Conservation (phyloP, 2,888 invertebrate genomes). For the Zaprionus lineosus region DNA sequence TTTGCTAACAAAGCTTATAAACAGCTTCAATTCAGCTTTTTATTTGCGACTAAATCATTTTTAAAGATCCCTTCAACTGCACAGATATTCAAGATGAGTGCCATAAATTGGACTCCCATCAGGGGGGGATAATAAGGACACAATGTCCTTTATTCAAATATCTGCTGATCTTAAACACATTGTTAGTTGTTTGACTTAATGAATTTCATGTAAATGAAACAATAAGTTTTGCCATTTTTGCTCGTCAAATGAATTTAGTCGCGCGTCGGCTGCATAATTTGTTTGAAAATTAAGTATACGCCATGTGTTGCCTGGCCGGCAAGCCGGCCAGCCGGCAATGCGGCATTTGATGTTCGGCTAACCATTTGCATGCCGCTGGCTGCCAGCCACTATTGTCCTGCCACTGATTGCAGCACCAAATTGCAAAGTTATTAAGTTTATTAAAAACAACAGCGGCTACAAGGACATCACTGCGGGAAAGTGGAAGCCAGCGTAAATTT, state of each 20-base stretch:
- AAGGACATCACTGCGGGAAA: constrained; percentile 50
- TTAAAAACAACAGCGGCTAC: constrained; percentile 62
- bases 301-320: constrained; percentile 57
- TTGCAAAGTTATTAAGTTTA: constrained; percentile 74
- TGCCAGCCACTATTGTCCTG: constrained; percentile 35
- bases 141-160: no score
- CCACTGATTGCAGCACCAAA: constrained; percentile 69
- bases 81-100: no score
- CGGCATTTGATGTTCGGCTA: constrained; percentile 20
- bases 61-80: constrained; percentile 12
- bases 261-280: constrained; percentile 60
- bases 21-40: constrained; percentile 30
- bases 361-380: constrained; percentile 56
- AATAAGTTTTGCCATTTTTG: constrained; percentile 27
- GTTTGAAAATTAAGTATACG: constrained; percentile 55
- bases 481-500: constrained; percentile 50
- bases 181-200: background rate
- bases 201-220: constrained; percentile 23
- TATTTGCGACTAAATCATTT: constrained; percentile 11
- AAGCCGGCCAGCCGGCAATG: no score
- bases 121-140: no score
- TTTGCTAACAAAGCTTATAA: no score
- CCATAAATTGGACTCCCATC: no score
- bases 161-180: no score
- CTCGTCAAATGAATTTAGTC: constrained; percentile 51